Base-by-base conservation (phyloP, 2,797 vertebrate species). In the Cirrhinus mrigala region DNA sequence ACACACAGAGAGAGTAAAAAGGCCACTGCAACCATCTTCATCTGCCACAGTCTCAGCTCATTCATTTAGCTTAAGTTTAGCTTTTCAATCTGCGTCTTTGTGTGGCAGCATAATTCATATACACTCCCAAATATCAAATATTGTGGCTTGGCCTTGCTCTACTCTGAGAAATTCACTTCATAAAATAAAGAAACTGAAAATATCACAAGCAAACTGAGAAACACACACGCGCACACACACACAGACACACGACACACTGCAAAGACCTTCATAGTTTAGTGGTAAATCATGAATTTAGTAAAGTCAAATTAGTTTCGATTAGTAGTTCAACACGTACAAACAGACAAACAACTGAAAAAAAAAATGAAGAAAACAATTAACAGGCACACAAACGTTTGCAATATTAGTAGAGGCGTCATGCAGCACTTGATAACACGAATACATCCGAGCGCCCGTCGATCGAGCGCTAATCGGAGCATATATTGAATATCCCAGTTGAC, bases 1-100 rank as follows among this genome's bases (percentile, higher is more conserved):
- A 99, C 96, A 99, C 97, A 99, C 97, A 99, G 85, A 90, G 97
- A 99, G 98, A 99, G 98, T 99, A 99, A 99, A 99, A 98, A 96
- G 96, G 97, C 97, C 98, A 98, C 97, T 96, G 97, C 97, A 98
- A 96, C 97, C 96, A 76, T 84, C 68, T 68, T 54, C 70, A 83
- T 79, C 89, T 86, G 85, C 89, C 89, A 88, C 89, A 87, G 74
- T 77, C 70, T 76, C 81, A 66, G 62, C 81, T 71, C 79, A 80
- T 64, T 83, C 78, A 50, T 37, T 84, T 73, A 44, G 60, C 9
- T 68, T 52, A 40, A n/a, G 44, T 40, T 37, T 50, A 22, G 27
- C n/a, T 81, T 29, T 66, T 48, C 7, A 37, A 6, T 56, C 18
- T 56, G 50, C 50, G 20, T 60, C 16, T 81, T 79, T 79, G 62